Conservation (phyloP, 2,888 invertebrate genomes). For the Aphidius colemani region DNA sequence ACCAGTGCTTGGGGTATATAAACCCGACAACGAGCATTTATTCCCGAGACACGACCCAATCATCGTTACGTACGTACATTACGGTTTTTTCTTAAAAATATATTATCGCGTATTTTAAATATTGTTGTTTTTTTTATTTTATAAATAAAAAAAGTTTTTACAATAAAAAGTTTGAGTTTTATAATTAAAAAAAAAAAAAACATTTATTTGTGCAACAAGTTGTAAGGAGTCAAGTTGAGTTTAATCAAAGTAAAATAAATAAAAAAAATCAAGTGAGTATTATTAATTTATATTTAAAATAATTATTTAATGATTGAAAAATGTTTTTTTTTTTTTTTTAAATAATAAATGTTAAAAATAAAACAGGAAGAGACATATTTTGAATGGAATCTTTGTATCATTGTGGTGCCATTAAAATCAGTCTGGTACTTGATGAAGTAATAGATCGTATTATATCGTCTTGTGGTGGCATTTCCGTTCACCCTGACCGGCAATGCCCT, state of each 20-base stretch:
- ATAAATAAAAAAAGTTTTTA: background rate
- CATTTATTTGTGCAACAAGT: too few relatives aligned
- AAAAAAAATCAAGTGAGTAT: background rate
- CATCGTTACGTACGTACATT: slow-evolving; percentile 43
- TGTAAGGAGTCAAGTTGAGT: too few relatives aligned
- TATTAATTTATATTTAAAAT: background rate
- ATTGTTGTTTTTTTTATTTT: background rate
- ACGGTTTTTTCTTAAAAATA: too few relatives aligned
- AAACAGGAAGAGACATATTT: slow-evolving; percentile 11
- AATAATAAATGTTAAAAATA: background rate
- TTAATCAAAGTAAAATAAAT: background rate
- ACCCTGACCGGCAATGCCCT: slow-evolving; percentile 35
- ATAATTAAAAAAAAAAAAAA: background rate
- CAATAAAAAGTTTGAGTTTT: slow-evolving; percentile 3
- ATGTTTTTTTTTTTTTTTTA: background rate
- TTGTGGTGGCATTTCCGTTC: slow-evolving; percentile 45
- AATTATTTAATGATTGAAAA: background rate
- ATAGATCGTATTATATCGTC: slow-evolving; percentile 47
- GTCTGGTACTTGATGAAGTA: slow-evolving; percentile 54
- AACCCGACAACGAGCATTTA: slow-evolving; percentile 54
- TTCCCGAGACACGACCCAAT: slow-evolving; percentile 58
- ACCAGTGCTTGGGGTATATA: slow-evolving; percentile 56
- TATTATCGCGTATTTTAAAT: background rate
- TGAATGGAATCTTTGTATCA: slow-evolving; percentile 34
- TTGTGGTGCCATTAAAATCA: slow-evolving; percentile 48